Base-by-base conservation (phyloP, 2,888 invertebrate genomes). In the Eupithecia inturbata region DNA sequence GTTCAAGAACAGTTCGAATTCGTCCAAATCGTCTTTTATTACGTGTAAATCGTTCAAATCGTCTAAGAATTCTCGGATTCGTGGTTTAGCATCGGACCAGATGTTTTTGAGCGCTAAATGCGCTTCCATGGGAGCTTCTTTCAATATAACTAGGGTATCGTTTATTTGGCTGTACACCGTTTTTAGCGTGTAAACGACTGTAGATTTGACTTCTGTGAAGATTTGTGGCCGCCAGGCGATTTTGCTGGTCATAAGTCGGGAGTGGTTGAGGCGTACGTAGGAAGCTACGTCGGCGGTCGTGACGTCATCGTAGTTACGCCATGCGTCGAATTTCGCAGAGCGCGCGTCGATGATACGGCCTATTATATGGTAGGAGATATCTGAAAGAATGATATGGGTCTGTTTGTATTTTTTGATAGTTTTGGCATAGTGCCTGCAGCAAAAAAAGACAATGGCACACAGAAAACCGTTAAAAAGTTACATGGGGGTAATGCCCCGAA, bases 261-360 rank as follows among this genome's bases (percentile, higher is more conserved):
- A 98, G 86, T 98, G 98, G 91, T 98, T 98, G 80, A 98, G 95
- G 36, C 96, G 96, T 66, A 98, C 92, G 87, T 97, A 97, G 31
- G 97, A 97, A 5, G 96, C 95, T 31, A 98, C 91, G 88, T 98
- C 98, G 4, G 96, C 96, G 62, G 97, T 96, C 3, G 95, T 95
- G 81, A 97, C 96, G 87, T 97, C 97, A 78, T 97, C 97, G 84
- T 97, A 98, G 81, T 97, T 96, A 57, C 98, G 95, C 97, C 97
- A 98, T 16, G 97, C 95, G 87, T 97, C 96, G 80, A 98, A 95
- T 77, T 95, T 95, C 0, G 96, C 97, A 78, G 96, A 97, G 49
- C 98, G 95, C 0, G 97, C 96, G 86, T 98, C 97, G 0, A 97
- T 96, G 78, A 97, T 96, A 75, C 95, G 95, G 1, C 97, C 97